phyloP scores from a whole-genome alignment of 2,888 invertebrate genomes.

The Drosophila barbarae region DNA sequence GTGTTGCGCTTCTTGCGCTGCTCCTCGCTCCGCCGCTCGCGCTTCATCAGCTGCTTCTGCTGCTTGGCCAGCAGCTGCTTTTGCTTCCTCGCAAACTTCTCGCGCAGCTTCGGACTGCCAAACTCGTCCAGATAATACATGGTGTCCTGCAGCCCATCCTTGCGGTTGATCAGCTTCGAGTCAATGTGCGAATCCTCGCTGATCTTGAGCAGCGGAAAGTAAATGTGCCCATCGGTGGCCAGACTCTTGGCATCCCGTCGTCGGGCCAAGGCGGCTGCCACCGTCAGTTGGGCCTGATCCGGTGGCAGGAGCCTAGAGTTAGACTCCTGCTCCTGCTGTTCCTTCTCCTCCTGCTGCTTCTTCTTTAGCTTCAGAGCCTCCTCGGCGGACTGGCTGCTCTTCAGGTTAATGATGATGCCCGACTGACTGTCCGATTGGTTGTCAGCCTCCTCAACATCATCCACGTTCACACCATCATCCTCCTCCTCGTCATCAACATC shows the following conservation, averaged over 20 bases:
- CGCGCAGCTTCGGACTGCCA: constrained; percentile 78
- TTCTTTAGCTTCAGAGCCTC: not conserved
- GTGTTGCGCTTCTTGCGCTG: constrained; percentile 70
- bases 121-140: constrained; percentile 80
- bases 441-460: constrained; percentile 42
- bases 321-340: not conserved
- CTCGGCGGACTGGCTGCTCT: constrained; percentile 12
- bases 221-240: constrained; percentile 74
- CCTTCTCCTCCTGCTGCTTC: not conserved
- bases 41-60: constrained; percentile 67
- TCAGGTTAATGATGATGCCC: constrained; percentile 62
- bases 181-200: constrained; percentile 76
- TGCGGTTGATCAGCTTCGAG: constrained; percentile 78
- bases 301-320: constrained; percentile 23
- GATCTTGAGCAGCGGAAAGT: constrained; percentile 75
- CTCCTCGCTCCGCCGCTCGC: constrained; percentile 65
- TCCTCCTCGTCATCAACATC: constrained; percentile 47
- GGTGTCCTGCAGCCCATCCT: constrained; percentile 79
- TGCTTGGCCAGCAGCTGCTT: constrained; percentile 74
- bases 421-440: constrained; percentile 57
- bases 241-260: constrained; percentile 51
- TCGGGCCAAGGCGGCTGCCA: constrained; percentile 51
- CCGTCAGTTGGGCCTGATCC: constrained; percentile 45
- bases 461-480: constrained; percentile 49
- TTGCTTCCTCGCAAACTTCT: constrained; percentile 77